phyloP scores from a whole-genome alignment of 1,140 invertebrate genomes.

The Pemphigus obesinymphae region DNA sequence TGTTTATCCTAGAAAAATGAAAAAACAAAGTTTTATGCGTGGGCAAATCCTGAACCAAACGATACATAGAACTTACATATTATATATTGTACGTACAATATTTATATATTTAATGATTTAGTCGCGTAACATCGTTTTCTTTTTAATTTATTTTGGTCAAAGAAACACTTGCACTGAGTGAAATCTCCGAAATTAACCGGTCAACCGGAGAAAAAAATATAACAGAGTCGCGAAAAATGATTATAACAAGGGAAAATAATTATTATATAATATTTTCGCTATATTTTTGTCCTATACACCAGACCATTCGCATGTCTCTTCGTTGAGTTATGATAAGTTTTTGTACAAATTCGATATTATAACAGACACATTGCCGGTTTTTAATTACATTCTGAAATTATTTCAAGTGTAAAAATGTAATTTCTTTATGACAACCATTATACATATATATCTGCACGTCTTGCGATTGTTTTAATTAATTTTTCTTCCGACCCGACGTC shows the following conservation, averaged over 20 bases:
- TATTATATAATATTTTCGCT: neutral
- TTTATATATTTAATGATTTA: too few species aligned
- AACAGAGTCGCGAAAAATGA: neutral
- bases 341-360: too few species aligned
- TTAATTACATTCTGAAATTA: neutral
- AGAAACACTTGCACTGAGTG: too few species aligned
- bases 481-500: neutral
- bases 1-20: too few species aligned
- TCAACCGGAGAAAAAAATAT: neutral
- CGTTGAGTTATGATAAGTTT: neutral
- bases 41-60: too few species aligned
- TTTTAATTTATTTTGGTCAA: too few species aligned
- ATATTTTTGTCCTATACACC: neutral
- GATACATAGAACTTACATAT: too few species aligned
- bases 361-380: neutral
- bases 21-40: too few species aligned
- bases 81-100: too few species aligned
- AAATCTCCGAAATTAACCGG: neutral
- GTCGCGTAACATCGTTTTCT: too few species aligned
- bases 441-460: too few species aligned
- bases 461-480: neutral
- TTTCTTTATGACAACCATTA: neutral
- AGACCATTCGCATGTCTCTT: neutral
- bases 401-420: slow-evolving; percentile 3
- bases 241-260: neutral